Conservation (phyloP, 2,888 invertebrate species). For the Zaprionus bogoriensis region DNA sequence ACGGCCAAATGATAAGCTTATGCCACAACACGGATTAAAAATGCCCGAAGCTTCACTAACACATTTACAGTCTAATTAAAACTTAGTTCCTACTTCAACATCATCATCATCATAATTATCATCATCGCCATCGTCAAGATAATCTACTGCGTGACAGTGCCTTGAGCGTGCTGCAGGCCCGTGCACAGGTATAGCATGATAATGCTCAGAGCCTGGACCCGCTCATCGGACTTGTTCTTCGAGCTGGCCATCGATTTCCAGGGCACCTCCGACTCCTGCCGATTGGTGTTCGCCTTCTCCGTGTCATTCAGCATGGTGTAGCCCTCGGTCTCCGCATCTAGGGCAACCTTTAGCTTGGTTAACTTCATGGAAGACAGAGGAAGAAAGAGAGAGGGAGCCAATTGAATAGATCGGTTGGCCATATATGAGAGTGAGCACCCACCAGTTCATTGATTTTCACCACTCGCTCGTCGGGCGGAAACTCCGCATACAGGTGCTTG, state of each 20-base stretch:
- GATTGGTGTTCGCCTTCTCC: conserved; percentile 78
- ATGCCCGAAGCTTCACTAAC: conserved; percentile 66
- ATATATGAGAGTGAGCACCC: conserved; percentile 63
- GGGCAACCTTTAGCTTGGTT: conserved; percentile 88
- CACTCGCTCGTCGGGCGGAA: conserved; percentile 87
- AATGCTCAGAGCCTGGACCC: conserved; percentile 94
- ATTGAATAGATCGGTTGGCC: no score
- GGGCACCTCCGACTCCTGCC: conserved; percentile 86
- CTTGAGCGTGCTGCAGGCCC: conserved; percentile 88
- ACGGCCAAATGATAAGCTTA: conserved; percentile 37
- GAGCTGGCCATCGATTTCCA: conserved; percentile 27
- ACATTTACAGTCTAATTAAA: conserved; percentile 61
- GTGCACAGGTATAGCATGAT: conserved; percentile 97
- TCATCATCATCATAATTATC: background rate
- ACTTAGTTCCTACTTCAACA: conserved; percentile 7
- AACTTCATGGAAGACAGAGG: conserved; percentile 84
- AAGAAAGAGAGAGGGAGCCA: background rate
- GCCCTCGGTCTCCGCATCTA: conserved; percentile 87
- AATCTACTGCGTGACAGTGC: conserved; percentile 76
- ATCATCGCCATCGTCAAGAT: background rate
- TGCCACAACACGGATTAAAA: conserved; percentile 55
- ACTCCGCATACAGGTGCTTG: conserved; percentile 89
- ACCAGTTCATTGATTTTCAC: conserved; percentile 94
- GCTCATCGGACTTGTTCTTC: conserved; percentile 87
- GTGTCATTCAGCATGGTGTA: conserved; percentile 78